These are phyloP conservation scores for Empidonax traillii DNA, from an alignment of 2,113 vertebrate species.

Conservation along the genomic window DNA sequence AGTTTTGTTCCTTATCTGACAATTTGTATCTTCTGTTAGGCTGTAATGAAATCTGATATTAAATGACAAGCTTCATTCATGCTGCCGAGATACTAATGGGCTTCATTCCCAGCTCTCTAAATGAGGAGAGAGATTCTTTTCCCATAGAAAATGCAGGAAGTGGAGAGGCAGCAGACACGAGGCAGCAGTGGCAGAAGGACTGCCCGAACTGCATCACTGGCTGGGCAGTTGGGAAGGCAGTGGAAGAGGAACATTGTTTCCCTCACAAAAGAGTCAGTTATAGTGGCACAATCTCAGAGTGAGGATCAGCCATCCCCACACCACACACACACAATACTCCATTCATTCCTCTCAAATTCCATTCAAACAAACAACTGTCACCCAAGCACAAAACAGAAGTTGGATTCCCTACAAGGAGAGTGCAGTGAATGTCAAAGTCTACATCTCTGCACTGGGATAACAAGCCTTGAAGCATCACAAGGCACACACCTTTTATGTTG, in stretches of 20 bases:
- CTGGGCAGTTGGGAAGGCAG: background rate
- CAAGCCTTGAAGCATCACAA: background rate
- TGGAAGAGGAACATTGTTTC: background rate
- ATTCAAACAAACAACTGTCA: background rate
- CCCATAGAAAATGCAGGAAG: background rate
- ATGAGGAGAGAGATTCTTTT: background rate
- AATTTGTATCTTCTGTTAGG: background rate
- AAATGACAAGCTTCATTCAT: background rate
- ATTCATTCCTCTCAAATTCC: background rate
- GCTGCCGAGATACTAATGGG: conserved; percentile 29
- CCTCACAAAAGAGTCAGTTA: background rate
- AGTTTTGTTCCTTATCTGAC: background rate
- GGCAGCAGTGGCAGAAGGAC: background rate
- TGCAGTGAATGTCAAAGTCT: background rate
- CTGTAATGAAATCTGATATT: background rate
- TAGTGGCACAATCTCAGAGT: background rate
- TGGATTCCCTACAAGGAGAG: background rate
- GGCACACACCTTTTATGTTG: background rate
- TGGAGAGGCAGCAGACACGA: background rate
- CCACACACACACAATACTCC: background rate
- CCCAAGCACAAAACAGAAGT: background rate
- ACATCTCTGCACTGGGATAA: background rate
- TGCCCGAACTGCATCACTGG: background rate
- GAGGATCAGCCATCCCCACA: background rate
- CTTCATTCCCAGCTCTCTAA: background rate